Conservation (phyloP, 1,140 invertebrate species). For the Pteromalus puparum region DNA sequence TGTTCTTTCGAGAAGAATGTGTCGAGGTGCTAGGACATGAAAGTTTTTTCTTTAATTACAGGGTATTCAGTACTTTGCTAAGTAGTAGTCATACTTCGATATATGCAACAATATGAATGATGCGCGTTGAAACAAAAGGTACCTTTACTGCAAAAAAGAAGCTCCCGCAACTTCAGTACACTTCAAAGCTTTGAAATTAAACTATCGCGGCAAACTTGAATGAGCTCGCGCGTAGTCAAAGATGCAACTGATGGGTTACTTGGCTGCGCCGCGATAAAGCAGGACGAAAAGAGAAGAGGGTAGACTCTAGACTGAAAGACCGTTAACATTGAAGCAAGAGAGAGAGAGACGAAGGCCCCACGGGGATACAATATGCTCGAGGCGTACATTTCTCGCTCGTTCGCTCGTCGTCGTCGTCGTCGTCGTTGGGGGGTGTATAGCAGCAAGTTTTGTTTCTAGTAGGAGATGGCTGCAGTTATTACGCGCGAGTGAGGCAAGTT, state of each 20-base stretch:
- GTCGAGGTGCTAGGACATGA: too few species aligned
- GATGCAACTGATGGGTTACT: slow-evolving; percentile 23
- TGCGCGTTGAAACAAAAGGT: too few species aligned
- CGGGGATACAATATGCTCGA: slow-evolving; percentile 59
- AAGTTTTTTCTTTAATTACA: too few species aligned
- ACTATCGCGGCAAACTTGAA: slow-evolving; percentile 32
- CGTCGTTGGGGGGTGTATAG: slow-evolving; percentile 44
- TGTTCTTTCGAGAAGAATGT: too few species aligned
- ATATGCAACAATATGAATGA: too few species aligned
- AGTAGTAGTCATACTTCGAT: too few species aligned
- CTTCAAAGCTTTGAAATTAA: slow-evolving; percentile 15
- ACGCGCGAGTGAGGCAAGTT: slow-evolving; percentile 16
- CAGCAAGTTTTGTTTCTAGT: slow-evolving; percentile 60
- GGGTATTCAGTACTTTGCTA: too few species aligned
- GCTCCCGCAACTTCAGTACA: background rate
- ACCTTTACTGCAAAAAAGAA: background rate
- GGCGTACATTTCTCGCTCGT: slow-evolving; percentile 60
- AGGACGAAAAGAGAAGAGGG: background rate
- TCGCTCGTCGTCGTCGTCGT: too few species aligned
- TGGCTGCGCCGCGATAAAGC: background rate
- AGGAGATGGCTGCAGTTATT: slow-evolving; percentile 26
- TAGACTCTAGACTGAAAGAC: slow-evolving; percentile 11
- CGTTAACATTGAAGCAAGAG: slow-evolving; percentile 61
- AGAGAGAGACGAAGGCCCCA: slow-evolving; percentile 53
- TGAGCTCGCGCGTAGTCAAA: slow-evolving; percentile 7